Evolutionary conservation across 2,113 vertebrate species (phyloP), one percentile per base, ranked within the genome.

Genomic region (Esox niger): DNA sequence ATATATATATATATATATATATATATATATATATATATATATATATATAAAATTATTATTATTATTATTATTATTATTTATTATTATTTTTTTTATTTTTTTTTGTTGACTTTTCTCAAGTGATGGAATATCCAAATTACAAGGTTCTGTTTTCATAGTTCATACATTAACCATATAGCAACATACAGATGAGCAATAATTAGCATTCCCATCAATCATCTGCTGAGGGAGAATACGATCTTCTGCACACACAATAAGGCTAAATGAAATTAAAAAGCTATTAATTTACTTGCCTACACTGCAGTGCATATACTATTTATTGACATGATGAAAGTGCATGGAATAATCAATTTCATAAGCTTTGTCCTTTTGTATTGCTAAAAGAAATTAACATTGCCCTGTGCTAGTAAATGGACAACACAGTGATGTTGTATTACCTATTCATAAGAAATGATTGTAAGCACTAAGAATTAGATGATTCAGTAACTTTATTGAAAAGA

Each of bases 201-300:
- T 21, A n/a, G 20, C 35, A 25, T 15, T 69, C 2, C 2, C 8
- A n/a, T 49, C 20, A 69, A 61, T 60, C 21, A 61, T 47, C 47
- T 30, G 59, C n/a, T 52, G 17, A 23, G 47, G 47, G 47, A 52
- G 57, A 5, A 6, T 15, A 43, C 10, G 35, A 10, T 43, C 13
- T 43, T 2, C 38, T 49, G 57, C 8, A 13, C 46, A 26, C 49
- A 29, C 30, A 10, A 69, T 47, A 68, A 59, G 17, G 15, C n/a
- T 13, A 57, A 27, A 69, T 69, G 56, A 68, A 43, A 43, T 43
- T 17, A 43, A 43, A 31, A 68, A 59, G 38, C 27, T 6, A 27
- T 15, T 15, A 57, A 57, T 17, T 25, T 17, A 26, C 3, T 26
- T 26, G 1, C 13, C 13, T 13, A 25, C 25, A 56, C 55, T 27